Evolutionary conservation across 2,797 vertebrate genomes (phyloP).

Genomic region (Manis pentadactyla): DNA sequence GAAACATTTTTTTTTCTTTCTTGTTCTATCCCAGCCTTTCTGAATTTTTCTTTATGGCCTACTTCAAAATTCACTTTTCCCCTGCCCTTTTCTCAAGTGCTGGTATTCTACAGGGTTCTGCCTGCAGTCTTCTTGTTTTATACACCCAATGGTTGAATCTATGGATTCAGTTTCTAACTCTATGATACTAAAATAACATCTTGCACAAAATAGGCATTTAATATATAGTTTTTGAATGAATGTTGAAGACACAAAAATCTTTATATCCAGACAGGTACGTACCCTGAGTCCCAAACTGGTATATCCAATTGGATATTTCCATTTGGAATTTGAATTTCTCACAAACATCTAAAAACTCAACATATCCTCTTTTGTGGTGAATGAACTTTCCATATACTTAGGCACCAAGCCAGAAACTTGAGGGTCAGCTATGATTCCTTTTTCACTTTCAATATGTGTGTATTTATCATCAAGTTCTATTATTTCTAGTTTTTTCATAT

Average conservation of each 20-base stretch:
- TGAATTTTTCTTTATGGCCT: neutral
- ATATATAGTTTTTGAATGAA: neutral
- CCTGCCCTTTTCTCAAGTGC: neutral
- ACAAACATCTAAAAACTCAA: neutral
- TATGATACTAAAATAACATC: neutral
- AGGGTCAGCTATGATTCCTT: neutral
- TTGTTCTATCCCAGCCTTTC: neutral
- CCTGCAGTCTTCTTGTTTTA: neutral
- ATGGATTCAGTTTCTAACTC: neutral
- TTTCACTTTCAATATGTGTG: neutral
- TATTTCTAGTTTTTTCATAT: neutral
- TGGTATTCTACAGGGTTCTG: neutral
- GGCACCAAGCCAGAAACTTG: neutral
- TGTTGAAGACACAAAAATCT: neutral
- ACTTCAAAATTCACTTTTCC: neutral
- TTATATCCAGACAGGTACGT: neutral
- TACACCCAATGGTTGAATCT: neutral
- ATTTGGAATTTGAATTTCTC: slow-evolving; percentile 33
- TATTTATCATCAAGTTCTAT: neutral
- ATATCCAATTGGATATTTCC: neutral
- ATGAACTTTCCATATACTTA: neutral
- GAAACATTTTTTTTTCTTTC: neutral
- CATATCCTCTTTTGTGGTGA: neutral
- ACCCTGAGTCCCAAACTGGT: neutral
- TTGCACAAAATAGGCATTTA: neutral